A percentile compares a stretch with the other conserved stretches of the same genome.
phyloP scores from a whole-genome alignment of 2,888 invertebrate species.

The Xanthia icteritia region DNA sequence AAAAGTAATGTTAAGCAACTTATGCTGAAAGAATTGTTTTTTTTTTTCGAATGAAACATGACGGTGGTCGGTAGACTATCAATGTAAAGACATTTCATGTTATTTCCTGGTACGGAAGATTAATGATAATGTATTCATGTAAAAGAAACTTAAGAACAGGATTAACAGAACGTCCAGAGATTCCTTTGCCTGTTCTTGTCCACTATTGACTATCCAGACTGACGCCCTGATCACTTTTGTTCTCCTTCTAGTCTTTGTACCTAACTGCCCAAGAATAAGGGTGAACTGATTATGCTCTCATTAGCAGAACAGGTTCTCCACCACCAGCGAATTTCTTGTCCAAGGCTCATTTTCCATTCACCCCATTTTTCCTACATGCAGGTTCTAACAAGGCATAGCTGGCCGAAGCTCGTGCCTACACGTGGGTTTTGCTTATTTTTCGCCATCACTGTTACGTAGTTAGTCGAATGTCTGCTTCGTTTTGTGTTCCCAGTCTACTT shows the following conservation, averaged over 20 bases:
- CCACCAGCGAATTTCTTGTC: neutral
- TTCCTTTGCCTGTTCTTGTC: neutral
- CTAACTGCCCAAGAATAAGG: neutral
- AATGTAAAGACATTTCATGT: no score
- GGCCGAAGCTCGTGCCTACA: slow-evolving; percentile 45
- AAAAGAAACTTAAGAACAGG: neutral
- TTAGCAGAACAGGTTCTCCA: neutral
- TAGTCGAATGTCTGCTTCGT: slow-evolving; percentile 71
- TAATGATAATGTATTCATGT: neutral
- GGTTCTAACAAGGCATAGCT: slow-evolving; percentile 47
- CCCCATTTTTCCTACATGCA: slow-evolving; percentile 45
- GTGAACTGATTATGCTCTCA: neutral
- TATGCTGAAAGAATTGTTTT: neutral
- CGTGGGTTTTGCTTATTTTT: slow-evolving; percentile 67
- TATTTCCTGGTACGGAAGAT: neutral
- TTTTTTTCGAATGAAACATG: neutral
- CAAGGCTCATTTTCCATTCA: neutral
- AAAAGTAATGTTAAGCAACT: neutral
- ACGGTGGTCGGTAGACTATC: neutral
- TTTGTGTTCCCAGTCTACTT: slow-evolving; percentile 67
- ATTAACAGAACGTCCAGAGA: neutral
- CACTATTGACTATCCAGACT: neutral
- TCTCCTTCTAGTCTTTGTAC: neutral
- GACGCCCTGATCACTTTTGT: neutral
- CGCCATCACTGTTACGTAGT: slow-evolving; percentile 72